phyloP scores from a whole-genome alignment of 2,888 invertebrate genomes.

The Lycocerus yunnanus region DNA sequence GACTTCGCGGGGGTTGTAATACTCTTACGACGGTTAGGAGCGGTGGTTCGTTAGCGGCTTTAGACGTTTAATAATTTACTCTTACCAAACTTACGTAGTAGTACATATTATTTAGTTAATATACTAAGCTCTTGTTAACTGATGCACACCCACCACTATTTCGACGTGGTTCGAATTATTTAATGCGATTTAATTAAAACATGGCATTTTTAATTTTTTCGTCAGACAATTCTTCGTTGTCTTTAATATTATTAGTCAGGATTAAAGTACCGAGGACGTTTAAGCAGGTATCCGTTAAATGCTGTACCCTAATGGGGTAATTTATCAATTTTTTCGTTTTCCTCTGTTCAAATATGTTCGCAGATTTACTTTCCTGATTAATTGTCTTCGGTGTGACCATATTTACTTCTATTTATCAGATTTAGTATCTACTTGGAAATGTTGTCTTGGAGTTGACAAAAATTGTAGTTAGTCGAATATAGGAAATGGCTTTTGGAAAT shows the following conservation, averaged over 20 bases:
- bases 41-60: conserved; percentile 35
- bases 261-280: conserved; percentile 40
- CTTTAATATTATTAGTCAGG: conserved; percentile 43
- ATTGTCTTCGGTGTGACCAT: conserved; percentile 29
- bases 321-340: conserved; percentile 48
- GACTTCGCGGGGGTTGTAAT: conserved; percentile 28
- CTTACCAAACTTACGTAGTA: conserved; percentile 22
- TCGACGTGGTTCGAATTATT: neutral
- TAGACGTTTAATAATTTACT: conserved; percentile 34
- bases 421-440: conserved; percentile 5
- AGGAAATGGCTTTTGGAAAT: neutral
- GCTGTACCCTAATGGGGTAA: conserved; percentile 47
- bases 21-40: conserved; percentile 30
- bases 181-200: neutral
- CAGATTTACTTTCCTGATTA: conserved; percentile 37
- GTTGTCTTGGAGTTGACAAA: neutral
- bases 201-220: neutral
- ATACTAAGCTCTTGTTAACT: too few relatives aligned
- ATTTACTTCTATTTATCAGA: conserved; percentile 27
- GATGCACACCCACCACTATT: neutral
- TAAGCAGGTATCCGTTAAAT: conserved; percentile 48
- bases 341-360: conserved; percentile 44
- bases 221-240: neutral
- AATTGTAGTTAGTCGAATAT: too few relatives aligned
- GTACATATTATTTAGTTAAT: conserved; percentile 6